phyloP scores from a whole-genome alignment of 2,113 vertebrate species.

The Muscicapa adusta region DNA sequence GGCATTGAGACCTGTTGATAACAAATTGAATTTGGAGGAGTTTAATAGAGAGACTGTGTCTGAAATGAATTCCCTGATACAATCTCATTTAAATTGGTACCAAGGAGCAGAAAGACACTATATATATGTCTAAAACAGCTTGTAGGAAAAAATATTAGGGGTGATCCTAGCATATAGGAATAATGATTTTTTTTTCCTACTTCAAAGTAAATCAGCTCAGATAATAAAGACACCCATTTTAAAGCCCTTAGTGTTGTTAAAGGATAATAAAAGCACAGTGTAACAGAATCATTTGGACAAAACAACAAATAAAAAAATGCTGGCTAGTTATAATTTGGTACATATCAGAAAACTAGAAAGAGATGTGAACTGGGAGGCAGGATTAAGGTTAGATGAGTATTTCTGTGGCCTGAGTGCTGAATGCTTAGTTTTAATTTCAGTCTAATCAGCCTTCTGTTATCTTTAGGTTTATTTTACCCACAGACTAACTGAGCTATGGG shows the following conservation, averaged over 20 bases:
- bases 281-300: background rate
- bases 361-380: background rate
- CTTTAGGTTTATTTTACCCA: background rate
- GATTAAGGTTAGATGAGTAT: background rate
- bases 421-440: background rate
- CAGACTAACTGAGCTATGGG: background rate
- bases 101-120: background rate
- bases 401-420: background rate
- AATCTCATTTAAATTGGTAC: background rate
- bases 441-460: slow-evolving; percentile 16
- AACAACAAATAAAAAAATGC: background rate
- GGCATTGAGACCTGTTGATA: background rate
- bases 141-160: background rate
- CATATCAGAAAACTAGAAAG: background rate
- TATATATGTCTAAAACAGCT: background rate
- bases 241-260: background rate
- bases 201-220: background rate
- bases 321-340: background rate
- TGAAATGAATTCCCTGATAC: background rate
- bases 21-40: background rate
- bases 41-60: background rate
- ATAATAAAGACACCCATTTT: background rate
- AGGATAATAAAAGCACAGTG: background rate
- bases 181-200: background rate
- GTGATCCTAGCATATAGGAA: background rate